phyloP scores from a whole-genome alignment of 64 coral and sea anemone genomes.

The Montipora capricornis region DNA sequence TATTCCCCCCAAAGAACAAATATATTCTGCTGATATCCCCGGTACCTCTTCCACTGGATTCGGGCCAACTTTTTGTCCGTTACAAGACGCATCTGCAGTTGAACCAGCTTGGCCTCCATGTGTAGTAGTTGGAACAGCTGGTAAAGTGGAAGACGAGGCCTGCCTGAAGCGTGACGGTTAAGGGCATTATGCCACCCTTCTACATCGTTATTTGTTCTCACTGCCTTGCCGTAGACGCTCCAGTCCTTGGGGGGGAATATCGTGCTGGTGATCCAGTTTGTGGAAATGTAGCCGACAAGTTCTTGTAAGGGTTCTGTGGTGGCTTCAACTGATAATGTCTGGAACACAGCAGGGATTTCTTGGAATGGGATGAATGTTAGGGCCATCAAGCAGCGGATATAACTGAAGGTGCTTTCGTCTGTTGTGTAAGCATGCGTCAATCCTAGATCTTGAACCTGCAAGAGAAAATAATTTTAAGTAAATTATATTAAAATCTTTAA shows the following conservation, averaged over 20 bases:
- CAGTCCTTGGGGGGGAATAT: no score
- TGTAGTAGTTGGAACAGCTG: slow-evolving; percentile 37
- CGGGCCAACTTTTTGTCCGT: slow-evolving; percentile 36
- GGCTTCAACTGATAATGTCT: not conserved
- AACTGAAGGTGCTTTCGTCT: not conserved
- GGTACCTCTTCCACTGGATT: slow-evolving; percentile 5
- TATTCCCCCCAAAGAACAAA: slow-evolving; percentile 9
- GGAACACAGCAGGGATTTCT: not conserved
- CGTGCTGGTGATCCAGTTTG: no score
- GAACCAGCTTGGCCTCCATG: slow-evolving; percentile 19
- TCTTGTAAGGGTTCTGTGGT: not conserved
- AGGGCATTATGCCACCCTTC: not conserved
- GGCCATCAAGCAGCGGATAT: not conserved
- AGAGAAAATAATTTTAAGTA: not conserved
- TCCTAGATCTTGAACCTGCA: not conserved
- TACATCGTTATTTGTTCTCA: no score
- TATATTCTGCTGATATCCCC: not conserved
- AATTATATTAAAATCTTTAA: not conserved
- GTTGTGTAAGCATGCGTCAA: not conserved
- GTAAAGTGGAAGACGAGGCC: slow-evolving; percentile 27
- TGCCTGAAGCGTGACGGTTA: not conserved
- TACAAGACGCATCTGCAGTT: slow-evolving; percentile 44
- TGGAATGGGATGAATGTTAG: not conserved
- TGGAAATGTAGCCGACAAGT: not conserved
- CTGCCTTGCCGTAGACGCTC: no score